Base-by-base conservation (phyloP, 92 coral and sea anemone genomes). In the Phymanthus crucifer region DNA sequence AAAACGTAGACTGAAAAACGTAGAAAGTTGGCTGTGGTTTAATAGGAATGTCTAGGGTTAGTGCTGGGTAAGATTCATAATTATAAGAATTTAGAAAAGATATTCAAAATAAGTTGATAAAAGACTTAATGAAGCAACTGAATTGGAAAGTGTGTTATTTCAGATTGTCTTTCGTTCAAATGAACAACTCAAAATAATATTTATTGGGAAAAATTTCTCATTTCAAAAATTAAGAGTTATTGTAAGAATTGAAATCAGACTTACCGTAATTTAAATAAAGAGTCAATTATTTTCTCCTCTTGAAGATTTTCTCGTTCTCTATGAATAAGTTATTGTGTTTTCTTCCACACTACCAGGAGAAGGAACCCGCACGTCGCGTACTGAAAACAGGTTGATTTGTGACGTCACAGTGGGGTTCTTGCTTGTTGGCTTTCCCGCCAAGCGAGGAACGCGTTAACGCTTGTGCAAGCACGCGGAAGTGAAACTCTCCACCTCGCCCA, bases 231-330 rank as follows among this genome's bases (percentile, higher is more conserved):
- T 4, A 32, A 14, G 6, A 14, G 18, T 54, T 26, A 21, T 10
- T 13, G 14, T 46, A 26, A 0, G 10, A 10, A 21, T 36, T 71
- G 38, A 48, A 24, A 1, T 29, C 26, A 31, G 33, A 56, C 93
- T 74, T 86, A 89, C 93, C 93, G 12, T 71, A 46, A 32, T 23
- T 43, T 56, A 66, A 29, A 35, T 84, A 32, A 89, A 76, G 84
- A 38, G 38, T 76, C 92, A 92, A 88, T 91, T 94, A 92, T 92
- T 37, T 83, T 89, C 76, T 80, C 74, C 80, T 87, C 80, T 78
- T 75, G 29, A 71, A 57, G 81, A 77, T 75, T 47, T 78, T 79
- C 84, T 75, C 78, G 66, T 40, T 72, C 4, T 33, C 88, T 85
- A 87, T 87, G 76, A 92, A 92, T 87, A 87, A 85, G 91, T 92